Evolutionary conservation across 2,888 invertebrate species (phyloP), one percentile per base, ranked within the genome.

Genomic region (Watsonalla binaria): DNA sequence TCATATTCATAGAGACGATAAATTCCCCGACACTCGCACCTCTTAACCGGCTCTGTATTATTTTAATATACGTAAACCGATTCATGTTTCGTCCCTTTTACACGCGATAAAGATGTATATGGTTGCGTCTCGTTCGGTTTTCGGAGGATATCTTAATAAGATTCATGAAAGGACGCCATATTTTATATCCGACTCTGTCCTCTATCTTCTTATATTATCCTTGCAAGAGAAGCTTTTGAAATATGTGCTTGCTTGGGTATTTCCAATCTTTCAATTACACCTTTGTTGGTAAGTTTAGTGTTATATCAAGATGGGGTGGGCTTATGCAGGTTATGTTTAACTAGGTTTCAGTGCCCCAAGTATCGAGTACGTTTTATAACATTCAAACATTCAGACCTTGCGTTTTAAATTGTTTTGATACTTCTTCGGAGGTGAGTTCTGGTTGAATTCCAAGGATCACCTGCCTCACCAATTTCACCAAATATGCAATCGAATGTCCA

Each of bases 161-260:
- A 94, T 94, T 94, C 94, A 94, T 94, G 94, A 94, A 94, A 94
- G 94, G 93, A 92, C 93, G 93, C 94, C 93, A 94, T 94, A 94
- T 94, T 94, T 94, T 94, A 94, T 94, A 93, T 93, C 92, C 92
- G 91, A 92, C 88, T 92, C 87, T 89, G 90, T 90, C 91, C 90
- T 91, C 90, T 91, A 91, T 91, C 91, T 91, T 81, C 86, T 90
- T 90, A 91, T 91, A 91, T 91, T 91, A 91, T 91, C 90, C 91
- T 80, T 70, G 75, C 78, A 74, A 81, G 85, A 81, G 82, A 81
- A 82, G 80, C 78, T 76, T 78, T 79, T 90, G 90, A 90, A 90
- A 90, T 90, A 90, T 90, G 90, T 87, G 87, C 84, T 78, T 84
- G 86, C 83, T 85, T 80, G 85, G 84, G 87, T 89, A 86, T 89